Evolutionary conservation across 35 echinoderm and acorn worm species (phyloP).

Genomic region (Stichopus chloronotus): DNA sequence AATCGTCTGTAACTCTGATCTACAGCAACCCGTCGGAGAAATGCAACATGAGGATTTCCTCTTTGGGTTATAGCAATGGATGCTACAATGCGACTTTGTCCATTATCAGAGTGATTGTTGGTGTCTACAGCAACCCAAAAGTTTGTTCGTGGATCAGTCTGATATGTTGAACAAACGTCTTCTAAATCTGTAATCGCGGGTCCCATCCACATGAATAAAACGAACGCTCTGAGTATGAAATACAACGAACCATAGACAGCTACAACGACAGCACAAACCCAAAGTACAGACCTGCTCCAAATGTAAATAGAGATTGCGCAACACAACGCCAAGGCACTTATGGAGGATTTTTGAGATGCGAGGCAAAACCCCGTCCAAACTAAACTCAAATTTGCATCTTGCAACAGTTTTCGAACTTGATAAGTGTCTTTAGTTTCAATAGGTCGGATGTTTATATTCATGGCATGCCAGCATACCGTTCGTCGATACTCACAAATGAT

Average conservation of each 20-base stretch:
- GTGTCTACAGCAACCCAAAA: slow-evolving; percentile 55
- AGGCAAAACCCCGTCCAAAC: slow-evolving; percentile 49
- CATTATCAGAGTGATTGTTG: not conserved
- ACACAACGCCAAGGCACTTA: slow-evolving; percentile 38
- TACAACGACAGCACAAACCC: not conserved
- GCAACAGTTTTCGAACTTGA: slow-evolving; percentile 23
- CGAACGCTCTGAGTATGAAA: slow-evolving; percentile 7
- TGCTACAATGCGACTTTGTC: not conserved
- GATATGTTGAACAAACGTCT: slow-evolving; percentile 37
- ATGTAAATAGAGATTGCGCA: slow-evolving; percentile 59
- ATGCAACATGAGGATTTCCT: slow-evolving; percentile 41
- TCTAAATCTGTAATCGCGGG: slow-evolving; percentile 33
- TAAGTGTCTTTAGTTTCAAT: not conserved
- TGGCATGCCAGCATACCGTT: not conserved
- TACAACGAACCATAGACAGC: slow-evolving; percentile 26
- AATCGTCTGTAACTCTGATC: slow-evolving; percentile 36
- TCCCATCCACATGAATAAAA: slow-evolving; percentile 44
- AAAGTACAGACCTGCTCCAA: slow-evolving; percentile 13
- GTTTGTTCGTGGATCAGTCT: slow-evolving; percentile 44
- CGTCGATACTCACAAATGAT: not conserved
- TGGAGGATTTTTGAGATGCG: slow-evolving; percentile 8
- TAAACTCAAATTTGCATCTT: slow-evolving; percentile 46
- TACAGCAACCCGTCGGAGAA: slow-evolving; percentile 49
- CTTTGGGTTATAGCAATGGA: slow-evolving; percentile 57
- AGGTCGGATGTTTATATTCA: slow-evolving; percentile 46